Base-by-base conservation (phyloP, 2,113 vertebrate genomes). In the Salvelinus fontinalis region DNA sequence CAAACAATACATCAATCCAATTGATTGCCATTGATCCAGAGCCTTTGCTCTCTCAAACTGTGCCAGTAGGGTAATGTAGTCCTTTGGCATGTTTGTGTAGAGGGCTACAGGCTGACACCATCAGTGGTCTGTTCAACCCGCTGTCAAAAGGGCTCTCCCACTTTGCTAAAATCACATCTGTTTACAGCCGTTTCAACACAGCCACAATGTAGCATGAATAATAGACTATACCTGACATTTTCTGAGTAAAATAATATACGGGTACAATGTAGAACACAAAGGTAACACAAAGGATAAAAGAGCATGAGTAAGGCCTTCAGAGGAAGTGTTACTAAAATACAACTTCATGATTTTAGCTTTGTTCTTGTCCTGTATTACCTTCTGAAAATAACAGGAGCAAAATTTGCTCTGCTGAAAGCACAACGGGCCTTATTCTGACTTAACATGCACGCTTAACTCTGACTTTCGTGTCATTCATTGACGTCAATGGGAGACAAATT, bases 11-110 rank as follows among this genome's bases (percentile, higher is more conserved):
- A 74, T 74, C 60, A 62, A 22, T 80, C 48, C 48, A 65, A 81
- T 77, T 77, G 83, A 85, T 80, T 49, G 59, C 22, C 59, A 0
- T n/a, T 81, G 82, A 86, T 81, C 79, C 81, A 69, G 68, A 16
- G 34, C 14, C 79, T 22, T 64, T 67, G 14, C 64, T 67, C 29
- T 67, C 29, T 20, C 16, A 29, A 24, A 67, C 66, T 67, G 66
- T 14, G 66, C 7, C 22, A 26, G 66, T 5, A 18, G 29, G 27
- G 57, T 73, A 16, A 31, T 73, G 54, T 14, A 62, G 71, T 29
- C 13, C 4, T 59, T 73, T 31, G 51, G 67, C 48, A 34, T 22
- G 54, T 22, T 62, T 54, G 24, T 13, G 29, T 57, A 76, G 70
- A 22, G 59, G 57, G 24, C 51, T 5, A 54, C 14, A 54, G 51